Evolutionary conservation across 1,140 invertebrate species (phyloP).

Genomic region (Semibalanus balanoides): DNA sequence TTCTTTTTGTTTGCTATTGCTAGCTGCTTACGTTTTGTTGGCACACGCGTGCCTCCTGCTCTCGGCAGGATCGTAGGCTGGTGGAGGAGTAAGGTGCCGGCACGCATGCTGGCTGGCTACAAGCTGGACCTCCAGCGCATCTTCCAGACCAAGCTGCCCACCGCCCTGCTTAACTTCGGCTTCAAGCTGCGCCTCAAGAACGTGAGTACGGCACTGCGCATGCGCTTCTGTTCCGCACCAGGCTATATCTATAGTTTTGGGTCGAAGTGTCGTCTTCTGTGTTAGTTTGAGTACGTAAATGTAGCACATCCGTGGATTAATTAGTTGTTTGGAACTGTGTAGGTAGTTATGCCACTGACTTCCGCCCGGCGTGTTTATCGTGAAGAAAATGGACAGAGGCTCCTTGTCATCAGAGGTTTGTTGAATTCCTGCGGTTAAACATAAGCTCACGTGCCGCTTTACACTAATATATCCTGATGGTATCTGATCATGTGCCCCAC

Average conservation of each 20-base stretch:
- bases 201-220: constrained; percentile 38
- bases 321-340: constrained; percentile 4
- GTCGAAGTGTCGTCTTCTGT: no score
- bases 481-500: no score
- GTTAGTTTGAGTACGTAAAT: constrained; percentile 36
- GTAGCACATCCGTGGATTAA: constrained; percentile 10
- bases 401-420: neutral
- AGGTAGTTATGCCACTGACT: neutral
- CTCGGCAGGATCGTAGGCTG: constrained; percentile 50
- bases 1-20: neutral
- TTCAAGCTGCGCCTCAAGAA: constrained; percentile 72
- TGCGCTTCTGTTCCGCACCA: neutral
- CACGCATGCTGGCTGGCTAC: constrained; percentile 56
- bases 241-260: no score
- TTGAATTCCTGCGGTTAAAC: neutral
- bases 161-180: constrained; percentile 70
- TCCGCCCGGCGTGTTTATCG: neutral
- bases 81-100: constrained; percentile 75
- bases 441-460: no score
- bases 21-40: neutral
- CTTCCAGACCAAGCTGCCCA: constrained; percentile 70
- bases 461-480: no score
- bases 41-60: neutral
- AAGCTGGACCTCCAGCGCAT: constrained; percentile 79
- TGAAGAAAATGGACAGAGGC: neutral